Base-by-base conservation (phyloP, 2,888 invertebrate species). In the Heliconius sara region DNA sequence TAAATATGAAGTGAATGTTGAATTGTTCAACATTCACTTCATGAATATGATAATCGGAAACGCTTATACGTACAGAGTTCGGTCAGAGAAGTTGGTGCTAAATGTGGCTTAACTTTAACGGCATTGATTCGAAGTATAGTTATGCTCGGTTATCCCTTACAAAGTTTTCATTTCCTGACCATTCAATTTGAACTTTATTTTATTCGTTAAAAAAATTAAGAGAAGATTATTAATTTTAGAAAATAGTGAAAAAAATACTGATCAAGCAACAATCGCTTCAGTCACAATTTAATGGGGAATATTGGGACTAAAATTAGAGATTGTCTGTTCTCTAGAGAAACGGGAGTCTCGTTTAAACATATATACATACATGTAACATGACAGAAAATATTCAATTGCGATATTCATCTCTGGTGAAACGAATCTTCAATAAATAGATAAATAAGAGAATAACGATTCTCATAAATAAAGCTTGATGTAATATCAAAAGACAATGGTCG, bases 31-130 rank as follows among this genome's bases (percentile, higher is more conserved):
- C 60, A 12, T 73, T 73, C 16, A 60, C 60, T 60, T 73, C 73
- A 73, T 73, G 73, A 73, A 73, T 73, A 73, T 75, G 75, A 75
- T 65, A 65, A 75, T 65, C 47, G 75, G 39, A 65, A 75, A 63
- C 65, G 75, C 43, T 65, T 75, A 39, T 74, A 75, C 63, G 60
- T 60, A 75, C 63, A 43, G 63, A 75, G 63, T 74, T 74, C 60
- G 63, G 74, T 43, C 74, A 7, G 43, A 63, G 75, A 25, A 75
- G 75, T 75, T 73, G 73, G 73, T 60, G 73, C 74, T 39, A 75
- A 75, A 75, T 75, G 74, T 75, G 74, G 74, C 16, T 43, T 6
- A 75, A 75, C 75, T 75, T 63, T 19, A 39, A 22, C 73, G 34
- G 73, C 73, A 60, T 60, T 73, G 73, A 65, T 65, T 43, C 65